These are phyloP conservation scores for Agrochola macilenta DNA, from an alignment of 2,888 invertebrate genomes.

Conservation along the genomic window DNA sequence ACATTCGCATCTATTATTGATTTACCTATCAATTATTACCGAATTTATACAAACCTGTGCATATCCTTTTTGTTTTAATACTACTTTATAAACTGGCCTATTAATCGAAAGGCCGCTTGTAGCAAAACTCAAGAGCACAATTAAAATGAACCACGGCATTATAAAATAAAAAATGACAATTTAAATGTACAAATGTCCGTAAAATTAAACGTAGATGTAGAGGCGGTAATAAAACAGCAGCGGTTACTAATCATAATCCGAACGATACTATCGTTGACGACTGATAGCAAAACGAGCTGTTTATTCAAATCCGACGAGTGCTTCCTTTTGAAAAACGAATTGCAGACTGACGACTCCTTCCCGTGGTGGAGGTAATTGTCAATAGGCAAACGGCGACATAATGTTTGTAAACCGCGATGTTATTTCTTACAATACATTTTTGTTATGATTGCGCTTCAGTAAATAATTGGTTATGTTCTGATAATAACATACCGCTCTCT, in stretches of 20 bases:
- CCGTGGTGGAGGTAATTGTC: slow-evolving; percentile 69
- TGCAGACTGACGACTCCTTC: slow-evolving; percentile 74
- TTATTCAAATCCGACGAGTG: slow-evolving; percentile 55
- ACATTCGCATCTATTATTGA: neutral
- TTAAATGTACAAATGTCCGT: neutral
- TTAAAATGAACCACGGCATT: slow-evolving; percentile 66
- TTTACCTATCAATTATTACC: neutral
- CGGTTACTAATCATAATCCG: slow-evolving; percentile 24
- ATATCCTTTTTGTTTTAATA: slow-evolving; percentile 92
- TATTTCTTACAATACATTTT: slow-evolving; percentile 77
- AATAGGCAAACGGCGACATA: slow-evolving; percentile 68
- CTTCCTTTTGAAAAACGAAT: slow-evolving; percentile 72
- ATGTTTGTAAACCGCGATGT: slow-evolving; percentile 85
- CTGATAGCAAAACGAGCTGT: slow-evolving; percentile 1
- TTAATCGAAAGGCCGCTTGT: slow-evolving; percentile 75
- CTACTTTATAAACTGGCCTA: slow-evolving; percentile 90
- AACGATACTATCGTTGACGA: neutral
- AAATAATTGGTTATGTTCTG: slow-evolving; percentile 63
- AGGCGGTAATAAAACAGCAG: neutral
- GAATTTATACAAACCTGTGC: slow-evolving; percentile 90
- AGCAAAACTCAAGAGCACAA: slow-evolving; percentile 68
- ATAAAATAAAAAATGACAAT: slow-evolving; percentile 28
- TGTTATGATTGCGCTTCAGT: slow-evolving; percentile 72
- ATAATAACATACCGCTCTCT: slow-evolving; percentile 58
- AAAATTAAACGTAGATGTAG: slow-evolving; percentile 2